Evolutionary conservation across 2,888 invertebrate species (phyloP).

Genomic region (Mythimna vitellina): DNA sequence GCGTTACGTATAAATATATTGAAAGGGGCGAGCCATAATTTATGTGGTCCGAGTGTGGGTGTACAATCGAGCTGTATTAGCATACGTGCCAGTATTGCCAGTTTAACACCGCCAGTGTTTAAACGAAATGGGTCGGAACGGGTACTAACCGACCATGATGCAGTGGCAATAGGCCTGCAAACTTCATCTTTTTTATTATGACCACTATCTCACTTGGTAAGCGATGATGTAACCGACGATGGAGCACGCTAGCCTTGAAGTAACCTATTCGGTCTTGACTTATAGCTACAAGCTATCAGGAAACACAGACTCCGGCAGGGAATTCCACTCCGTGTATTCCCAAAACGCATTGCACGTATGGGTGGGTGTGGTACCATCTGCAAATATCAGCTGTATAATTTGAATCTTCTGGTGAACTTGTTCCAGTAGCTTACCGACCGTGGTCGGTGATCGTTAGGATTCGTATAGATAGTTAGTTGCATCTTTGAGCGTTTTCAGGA

Average conservation of each 20-base stretch:
- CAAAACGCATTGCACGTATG: too few species aligned
- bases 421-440: neutral
- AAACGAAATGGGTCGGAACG: constrained; percentile 54
- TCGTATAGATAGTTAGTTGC: neutral
- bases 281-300: too few species aligned
- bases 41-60: constrained; percentile 38
- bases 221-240: too few species aligned
- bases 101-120: constrained; percentile 42
- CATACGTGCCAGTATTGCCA: constrained; percentile 17
- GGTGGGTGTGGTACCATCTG: constrained; percentile 5
- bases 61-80: constrained; percentile 22
- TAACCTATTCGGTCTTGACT: too few species aligned
- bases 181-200: neutral
- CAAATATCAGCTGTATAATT: constrained; percentile 34
- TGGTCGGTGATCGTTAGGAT: neutral
- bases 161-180: constrained; percentile 47
- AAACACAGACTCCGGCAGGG: too few species aligned
- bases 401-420: neutral
- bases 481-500: too few species aligned
- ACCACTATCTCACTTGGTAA: too few species aligned
- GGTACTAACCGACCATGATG: constrained; percentile 56
- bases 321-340: too few species aligned
- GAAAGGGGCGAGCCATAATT: constrained; percentile 48
- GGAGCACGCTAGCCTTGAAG: too few species aligned
- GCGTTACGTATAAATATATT: constrained; percentile 37